Base-by-base conservation (phyloP, 2,113 vertebrate species). In the Sylvietta virens region DNA sequence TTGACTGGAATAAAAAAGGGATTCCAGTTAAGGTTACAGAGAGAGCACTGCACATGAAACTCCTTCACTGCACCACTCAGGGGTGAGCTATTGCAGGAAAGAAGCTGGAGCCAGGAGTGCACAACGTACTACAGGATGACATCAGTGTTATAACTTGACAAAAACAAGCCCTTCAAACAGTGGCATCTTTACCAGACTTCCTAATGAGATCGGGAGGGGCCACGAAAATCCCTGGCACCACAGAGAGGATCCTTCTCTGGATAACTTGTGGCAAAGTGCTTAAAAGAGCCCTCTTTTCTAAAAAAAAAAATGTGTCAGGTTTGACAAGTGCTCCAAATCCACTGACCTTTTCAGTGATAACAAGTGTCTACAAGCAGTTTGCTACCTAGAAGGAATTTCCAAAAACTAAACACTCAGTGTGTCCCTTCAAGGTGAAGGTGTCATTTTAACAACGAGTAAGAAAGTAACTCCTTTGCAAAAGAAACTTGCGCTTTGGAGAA, bases 221-320 rank as follows among this genome's bases (percentile, higher is more conserved):
- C 47, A 47, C 2, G 9, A 67, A 67, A 47, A 81, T 40, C 20
- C 31, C 70, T 11, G 45, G 24, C 39, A 67, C 6, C 20, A 54
- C 1, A 1, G 1, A 40, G 39, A 40, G 21, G 21, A 64, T 66
- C 2, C 1, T 39, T 81, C 13, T 11, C 61, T 5, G 61, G 39
- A n/a, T 53, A 67, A 47, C 26, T 27, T 27, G n/a, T 9, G 24
- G 61, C 40, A 40, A 67, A 61, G 30, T 2, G 2, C 47, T 53
- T 47, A 31, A 58, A 31, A 39, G 53, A 60, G 28, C 3, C 22
- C 24, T 26, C 47, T n/a, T 58, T 58, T 69, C 53, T n/a, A 44
- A 69, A 81, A 81, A 57, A 57, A 54, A 45, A 65, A 6, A 42
- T 2, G 15, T 24, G 42, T 48, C 42, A 65, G 20, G 30, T 40